phyloP scores from a whole-genome alignment of 2,113 vertebrate species.

The Mugil cephalus region DNA sequence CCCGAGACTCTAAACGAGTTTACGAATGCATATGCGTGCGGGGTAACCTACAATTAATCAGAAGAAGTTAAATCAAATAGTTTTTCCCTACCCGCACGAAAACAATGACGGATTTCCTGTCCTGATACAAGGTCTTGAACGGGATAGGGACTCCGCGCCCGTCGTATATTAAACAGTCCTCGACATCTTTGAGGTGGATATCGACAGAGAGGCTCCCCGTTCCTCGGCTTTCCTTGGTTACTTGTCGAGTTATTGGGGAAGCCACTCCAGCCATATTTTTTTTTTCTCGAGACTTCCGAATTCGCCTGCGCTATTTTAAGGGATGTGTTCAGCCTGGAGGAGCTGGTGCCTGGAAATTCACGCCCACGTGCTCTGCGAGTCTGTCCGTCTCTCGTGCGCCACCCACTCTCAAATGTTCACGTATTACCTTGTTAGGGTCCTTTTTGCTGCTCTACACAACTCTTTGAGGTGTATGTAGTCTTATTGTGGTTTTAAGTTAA shows the following conservation, averaged over 20 bases:
- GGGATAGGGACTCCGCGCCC: slow-evolving; percentile 74
- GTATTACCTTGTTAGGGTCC: too few species aligned
- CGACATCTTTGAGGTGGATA: slow-evolving; percentile 74
- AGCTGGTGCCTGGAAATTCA: slow-evolving; percentile 41
- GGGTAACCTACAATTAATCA: neutral
- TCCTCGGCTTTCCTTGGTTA: slow-evolving; percentile 50
- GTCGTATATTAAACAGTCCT: slow-evolving; percentile 83
- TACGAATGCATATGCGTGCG: neutral
- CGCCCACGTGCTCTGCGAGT: slow-evolving; percentile 57
- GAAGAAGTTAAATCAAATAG: slow-evolving; percentile 7
- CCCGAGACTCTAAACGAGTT: neutral
- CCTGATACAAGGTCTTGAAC: slow-evolving; percentile 85
- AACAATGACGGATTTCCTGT: slow-evolving; percentile 87
- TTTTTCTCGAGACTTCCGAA: slow-evolving; percentile 24
- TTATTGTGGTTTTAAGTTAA: too few species aligned
- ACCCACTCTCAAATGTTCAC: too few species aligned
- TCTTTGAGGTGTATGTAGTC: too few species aligned
- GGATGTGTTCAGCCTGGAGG: slow-evolving; percentile 47
- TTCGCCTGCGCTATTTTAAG: slow-evolving; percentile 69
- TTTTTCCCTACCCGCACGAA: slow-evolving; percentile 90
- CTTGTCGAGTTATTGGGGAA: slow-evolving; percentile 85
- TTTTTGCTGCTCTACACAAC: too few species aligned
- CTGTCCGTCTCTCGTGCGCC: neutral
- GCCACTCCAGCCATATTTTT: slow-evolving; percentile 66
- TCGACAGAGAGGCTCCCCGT: neutral